Evolutionary conservation across 92 coral and sea anemone genomes (phyloP), one percentile per base, ranked within the genome.

Genomic region (Scolanthus callimorphus): DNA sequence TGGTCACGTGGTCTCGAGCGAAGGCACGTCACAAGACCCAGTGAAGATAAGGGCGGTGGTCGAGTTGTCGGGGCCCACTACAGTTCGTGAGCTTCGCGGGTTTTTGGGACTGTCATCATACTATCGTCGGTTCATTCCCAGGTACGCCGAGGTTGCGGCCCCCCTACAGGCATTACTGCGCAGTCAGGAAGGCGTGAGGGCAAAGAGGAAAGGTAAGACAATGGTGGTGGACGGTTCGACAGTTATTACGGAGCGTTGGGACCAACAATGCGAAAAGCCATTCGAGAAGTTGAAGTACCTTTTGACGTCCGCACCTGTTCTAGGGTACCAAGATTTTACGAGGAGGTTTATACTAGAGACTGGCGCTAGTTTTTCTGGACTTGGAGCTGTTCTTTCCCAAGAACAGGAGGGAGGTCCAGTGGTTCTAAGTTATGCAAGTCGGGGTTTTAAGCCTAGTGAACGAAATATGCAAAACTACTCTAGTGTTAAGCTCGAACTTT

Each of bases 301-400:
- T 59, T 19, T 76, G 57, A 76, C 83, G 0, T 57, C 47, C 17
- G 75, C 89, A 3, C 89, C 89, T 44, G 71, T 82, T 26, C 49
- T 82, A 31, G 85, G 84, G 19, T 82, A 34, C 59, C 90, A 75
- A 39, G 76, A 77, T 62, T 70, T 78, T 41, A 45, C 78, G 1
- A 47, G 49, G 17, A 65, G 41, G 11, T 70, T 76, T 39, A 82
- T 52, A 29, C 21, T 78, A 27, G 83, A 76, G 47, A 81, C 83
- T 15, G 86, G 65, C 23, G 71, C 76, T 4, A 67, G 83, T 39
- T 69, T 59, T 19, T 49, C 39, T 31, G 51, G 72, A 29, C 31
- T 51, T 22, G 72, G 62, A 10, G 72, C 72, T 19, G 72, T 65
- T 17, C 31, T 68, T 25, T 68, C 69, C 20, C 68, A 68, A 22